Base-by-base conservation (phyloP, 2,888 invertebrate species). In the Dicyrtoma fusca region DNA sequence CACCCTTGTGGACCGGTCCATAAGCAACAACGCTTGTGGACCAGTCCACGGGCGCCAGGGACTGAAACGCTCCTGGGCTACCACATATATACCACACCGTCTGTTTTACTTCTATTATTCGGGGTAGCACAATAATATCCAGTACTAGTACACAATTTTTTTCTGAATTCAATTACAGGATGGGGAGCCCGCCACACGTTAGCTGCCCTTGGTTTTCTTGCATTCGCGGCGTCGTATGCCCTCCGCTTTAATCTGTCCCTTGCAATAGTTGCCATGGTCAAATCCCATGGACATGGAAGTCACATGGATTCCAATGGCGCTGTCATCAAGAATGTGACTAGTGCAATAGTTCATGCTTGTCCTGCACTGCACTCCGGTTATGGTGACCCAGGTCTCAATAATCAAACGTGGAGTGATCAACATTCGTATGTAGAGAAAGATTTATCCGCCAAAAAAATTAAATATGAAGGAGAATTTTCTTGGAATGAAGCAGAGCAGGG, bases 161-260 rank as follows among this genome's bases (percentile, higher is more conserved):
- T 34, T 34, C 14, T 25, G n/a, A 53, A 21, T 11, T n/a, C n/a
- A n/a, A n/a, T n/a, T n/a, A 44, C 71, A 79, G 79, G 79, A 65
- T 80, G 78, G 78, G 79, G 79, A 14, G 69, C 76, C 1, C 69
- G 79, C 8, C 79, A 80, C 57, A 80, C 79, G 1, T 21, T 80
- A 17, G 76, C 74, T 0, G 17, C 76, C 17, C 63, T 80, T 5
- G 79, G 78, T 49, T 79, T 78, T 59, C 75, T 73, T 74, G 78
- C 71, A 1, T 79, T 80, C 62, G 79, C 77, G 3, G 70, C 77
- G 17, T 79, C 77, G 1, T 80, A 80, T 65, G 79, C 79, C 1
- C 79, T 80, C 76, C 51, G 80, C 53, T 79, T 79, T 70, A 80
- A 79, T 61, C 55, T 80, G 23, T 79, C 79, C 8, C 69, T 80